Percentiles rank a stretch among this genome's conserved stretches.
phyloP scores from a whole-genome alignment of 2,797 vertebrate species.

The Lithobates pipiens region DNA sequence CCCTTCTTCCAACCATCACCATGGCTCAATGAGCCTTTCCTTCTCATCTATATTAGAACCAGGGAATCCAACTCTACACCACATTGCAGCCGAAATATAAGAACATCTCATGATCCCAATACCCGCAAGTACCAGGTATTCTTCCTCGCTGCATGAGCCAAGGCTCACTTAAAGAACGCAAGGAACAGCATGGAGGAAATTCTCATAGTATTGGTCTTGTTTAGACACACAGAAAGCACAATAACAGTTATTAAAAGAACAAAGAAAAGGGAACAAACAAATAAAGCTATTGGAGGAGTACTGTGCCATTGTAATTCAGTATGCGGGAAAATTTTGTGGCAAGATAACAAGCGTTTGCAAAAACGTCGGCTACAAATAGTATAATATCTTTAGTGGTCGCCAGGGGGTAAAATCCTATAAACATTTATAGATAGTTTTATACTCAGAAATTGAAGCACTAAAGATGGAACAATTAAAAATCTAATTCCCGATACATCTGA shows the following conservation, averaged over 20 bases:
- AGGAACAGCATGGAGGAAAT: neutral
- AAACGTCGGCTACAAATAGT: neutral
- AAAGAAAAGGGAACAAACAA: neutral
- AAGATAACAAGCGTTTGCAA: neutral
- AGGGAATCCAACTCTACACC: too few relatives aligned
- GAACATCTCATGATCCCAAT: neutral
- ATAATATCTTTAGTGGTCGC: slow-evolving; percentile 31
- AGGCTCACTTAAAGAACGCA: neutral
- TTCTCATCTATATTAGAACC: too few relatives aligned
- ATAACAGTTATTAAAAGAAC: neutral
- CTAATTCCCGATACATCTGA: slow-evolving; percentile 19
- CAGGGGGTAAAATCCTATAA: slow-evolving; percentile 38
- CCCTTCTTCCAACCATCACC: too few relatives aligned
- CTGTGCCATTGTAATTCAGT: neutral
- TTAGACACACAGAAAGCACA: neutral
- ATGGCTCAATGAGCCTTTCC: too few relatives aligned
- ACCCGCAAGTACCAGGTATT: neutral
- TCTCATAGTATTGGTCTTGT: neutral
- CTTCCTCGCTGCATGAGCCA: too few relatives aligned
- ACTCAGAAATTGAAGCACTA: slow-evolving; percentile 42
- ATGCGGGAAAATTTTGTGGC: neutral
- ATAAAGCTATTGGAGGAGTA: neutral
- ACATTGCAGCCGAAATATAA: too few relatives aligned
- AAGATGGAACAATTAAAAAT: slow-evolving; percentile 47
- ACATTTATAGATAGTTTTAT: slow-evolving; percentile 43